A percentile compares a stretch with the other conserved stretches of the same genome.
These are phyloP conservation scores for Anadara kagoshimensis DNA, from an alignment of 1,140 invertebrate genomes.

Conservation along the genomic window DNA sequence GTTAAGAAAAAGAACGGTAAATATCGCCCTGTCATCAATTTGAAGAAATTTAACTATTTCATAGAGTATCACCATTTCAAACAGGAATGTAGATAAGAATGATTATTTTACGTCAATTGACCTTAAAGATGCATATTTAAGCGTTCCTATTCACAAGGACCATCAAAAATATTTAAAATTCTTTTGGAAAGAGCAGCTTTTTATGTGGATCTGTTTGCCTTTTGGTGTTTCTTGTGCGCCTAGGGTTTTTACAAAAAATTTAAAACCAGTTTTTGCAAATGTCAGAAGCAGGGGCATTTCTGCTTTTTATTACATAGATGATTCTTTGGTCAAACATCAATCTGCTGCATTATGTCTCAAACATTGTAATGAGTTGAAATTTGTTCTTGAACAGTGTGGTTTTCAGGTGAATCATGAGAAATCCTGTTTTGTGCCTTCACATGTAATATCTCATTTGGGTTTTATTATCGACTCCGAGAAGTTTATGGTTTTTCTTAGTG, in stretches of 20 bases:
- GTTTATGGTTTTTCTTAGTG: too few relatives aligned
- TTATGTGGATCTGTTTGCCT: slow-evolving; percentile 10
- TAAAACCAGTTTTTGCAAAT: slow-evolving; percentile 5
- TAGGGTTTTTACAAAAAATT: slow-evolving; percentile 18
- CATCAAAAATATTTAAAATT: slow-evolving; percentile 24
- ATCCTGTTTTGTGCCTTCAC: not conserved
- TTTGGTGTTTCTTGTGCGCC: slow-evolving; percentile 28
- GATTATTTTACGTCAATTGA: slow-evolving; percentile 13
- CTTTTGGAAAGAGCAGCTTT: slow-evolving; percentile 25
- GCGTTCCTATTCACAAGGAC: not conserved
- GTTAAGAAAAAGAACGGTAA: not conserved
- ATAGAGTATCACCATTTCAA: slow-evolving; percentile 12
- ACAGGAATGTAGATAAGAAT: not conserved
- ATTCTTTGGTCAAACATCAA: not conserved
- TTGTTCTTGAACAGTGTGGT: not conserved
- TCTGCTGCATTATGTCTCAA: not conserved
- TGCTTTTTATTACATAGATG: slow-evolving; percentile 6
- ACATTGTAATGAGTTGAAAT: not conserved
- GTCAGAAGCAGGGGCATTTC: not conserved
- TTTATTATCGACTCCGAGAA: not conserved
- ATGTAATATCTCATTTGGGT: slow-evolving; percentile 13
- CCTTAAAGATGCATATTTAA: slow-evolving; percentile 26
- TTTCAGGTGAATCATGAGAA: slow-evolving; percentile 21
- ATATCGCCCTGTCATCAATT: too few relatives aligned
- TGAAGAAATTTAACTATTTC: too few relatives aligned